Evolutionary conservation across 2,888 invertebrate genomes (phyloP), one percentile per base, ranked within the genome.

Genomic region (Microdon myrmicae): DNA sequence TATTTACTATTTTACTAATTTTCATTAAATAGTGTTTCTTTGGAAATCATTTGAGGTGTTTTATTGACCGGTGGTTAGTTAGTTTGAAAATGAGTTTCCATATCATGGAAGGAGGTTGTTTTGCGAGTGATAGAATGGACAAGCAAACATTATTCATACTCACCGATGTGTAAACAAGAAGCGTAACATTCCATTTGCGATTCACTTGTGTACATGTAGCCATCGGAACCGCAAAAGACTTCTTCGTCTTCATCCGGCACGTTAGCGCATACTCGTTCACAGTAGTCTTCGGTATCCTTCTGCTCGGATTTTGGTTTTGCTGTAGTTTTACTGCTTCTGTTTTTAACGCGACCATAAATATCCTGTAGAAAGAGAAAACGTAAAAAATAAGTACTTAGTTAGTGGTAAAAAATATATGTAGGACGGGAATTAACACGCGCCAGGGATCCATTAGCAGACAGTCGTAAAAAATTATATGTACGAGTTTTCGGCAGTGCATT

Each of bases 191-290:
- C 72, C 61, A 77, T 71, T 60, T 77, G 77, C 1, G 77, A 69
- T 55, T 77, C 78, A 35, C 77, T 78, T 4, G 78, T 78, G 47
- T 77, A 77, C 78, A 77, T 77, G 43, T 74, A 77, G 31, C 77
- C 77, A 68, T 77, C 77, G 9, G 77, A 77, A 14, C 78, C 77
- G 53, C 77, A 77, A 2, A 77, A 72, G 16, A 77, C 73, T 68
- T 78, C 77, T 45, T 78, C 78, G 49, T 75, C 75, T 22, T 77
- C 78, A 58, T 77, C 77, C 49, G 77, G 76, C 1, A 77, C 74
- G 61, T 77, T 78, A 8, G 77, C 74, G 59, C 77, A 77, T 31
- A 78, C 73, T 10, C 74, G 72, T 54, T 77, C 77, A 23, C 77
- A 77, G 66, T 76, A 75, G 2, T 73, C 76, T 58, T 77, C 77